Evolutionary conservation across 2,888 invertebrate genomes (phyloP), one percentile per base, ranked within the genome.

Genomic region (Ptycholaimellus sp.): DNA sequence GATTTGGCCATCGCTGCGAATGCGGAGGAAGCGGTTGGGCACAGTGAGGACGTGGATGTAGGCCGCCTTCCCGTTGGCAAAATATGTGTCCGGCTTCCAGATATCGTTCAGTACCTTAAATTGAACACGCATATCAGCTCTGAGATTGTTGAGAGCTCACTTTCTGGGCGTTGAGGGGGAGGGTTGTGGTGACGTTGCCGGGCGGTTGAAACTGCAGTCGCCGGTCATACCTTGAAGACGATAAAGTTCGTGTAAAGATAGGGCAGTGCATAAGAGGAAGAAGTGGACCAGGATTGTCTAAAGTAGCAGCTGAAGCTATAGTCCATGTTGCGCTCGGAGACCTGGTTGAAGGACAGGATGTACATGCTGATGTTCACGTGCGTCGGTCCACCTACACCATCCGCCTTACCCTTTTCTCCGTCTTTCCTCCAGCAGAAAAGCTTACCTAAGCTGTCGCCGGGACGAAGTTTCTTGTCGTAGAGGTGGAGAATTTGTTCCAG

Each of bases 21-120:
- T 60, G n/a, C 62, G 43, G 19, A 62, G 49, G 35, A 62, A 56
- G 60, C 83, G 81, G 60, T 87, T 87, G 1, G 85, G 85, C 17
- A 81, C 79, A 1, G 87, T 83, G 46, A 87, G 82, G 21, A 81
- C 82, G 61, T 87, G 87, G 33, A 85, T 76, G 52, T 83, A 81
- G 9, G 82, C 82, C 49, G 80, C 74, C 58, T 81, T 81, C 20
- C 83, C 83, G 59, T 85, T 85, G 59, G 80, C 76, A 62, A 85
- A 81, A 59, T 78, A 85, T 1, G 85, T 85, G 62, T 85, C 85
- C 0, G 87, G 87, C 45, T 81, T 70, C 87, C 87, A 87, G 52
- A 87, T 81, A 52, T 79, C 70, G 58, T 83, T 79, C 55, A 77
- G 60, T 70, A 76, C 74, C 17, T n/a, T n/a, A n/a, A n/a, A n/a